Evolutionary conservation across 2,113 vertebrate genomes (phyloP), one percentile per base, ranked within the genome.

Genomic region (Seriola aureovittata): DNA sequence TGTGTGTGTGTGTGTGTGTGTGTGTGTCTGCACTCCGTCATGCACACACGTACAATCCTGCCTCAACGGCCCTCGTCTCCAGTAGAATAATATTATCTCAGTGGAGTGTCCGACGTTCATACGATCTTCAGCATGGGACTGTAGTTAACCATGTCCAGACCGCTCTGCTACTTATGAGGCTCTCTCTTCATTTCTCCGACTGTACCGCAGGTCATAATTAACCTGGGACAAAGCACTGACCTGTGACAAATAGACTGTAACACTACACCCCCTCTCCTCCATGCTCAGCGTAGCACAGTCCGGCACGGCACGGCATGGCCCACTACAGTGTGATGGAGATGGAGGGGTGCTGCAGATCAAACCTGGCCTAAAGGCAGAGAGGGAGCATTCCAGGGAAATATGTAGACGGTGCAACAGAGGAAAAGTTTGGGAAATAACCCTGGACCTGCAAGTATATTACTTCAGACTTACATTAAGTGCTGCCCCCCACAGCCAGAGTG

Each of bases 231-330:
- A 90, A 84, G 88, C 81, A 71, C 71, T 94, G 94, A 93, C 91
- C 94, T 94, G 86, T 94, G 90, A 94, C 89, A 93, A 94, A 93
- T 93, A 80, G 82, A 85, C 80, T 89, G 93, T 87, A 94, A 94
- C 82, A 34, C 58, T 88, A 94, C 63, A 82, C 91, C 63, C 67
- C 6, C 52, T 5, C 52, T n/a, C 16, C 11, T 36, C 42, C 48
- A 29, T 48, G 52, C 65, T 74, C 46, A 58, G 50, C 25, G 63
- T 55, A 78, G 70, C 69, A 29, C 66, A 69, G 73, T 64, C 48
- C 34, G 3, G 64, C 50, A 54, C 25, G 4, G 67, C 63, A 70
- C 34, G 5, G 58, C 67, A 19, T 23, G 55, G 71, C 44, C 59
- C 11, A 10, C 46, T 78, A 73, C 71, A 73, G 74, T 71, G 80